phyloP scores from a whole-genome alignment of 2,113 vertebrate species.

The Larimichthys crocea region DNA sequence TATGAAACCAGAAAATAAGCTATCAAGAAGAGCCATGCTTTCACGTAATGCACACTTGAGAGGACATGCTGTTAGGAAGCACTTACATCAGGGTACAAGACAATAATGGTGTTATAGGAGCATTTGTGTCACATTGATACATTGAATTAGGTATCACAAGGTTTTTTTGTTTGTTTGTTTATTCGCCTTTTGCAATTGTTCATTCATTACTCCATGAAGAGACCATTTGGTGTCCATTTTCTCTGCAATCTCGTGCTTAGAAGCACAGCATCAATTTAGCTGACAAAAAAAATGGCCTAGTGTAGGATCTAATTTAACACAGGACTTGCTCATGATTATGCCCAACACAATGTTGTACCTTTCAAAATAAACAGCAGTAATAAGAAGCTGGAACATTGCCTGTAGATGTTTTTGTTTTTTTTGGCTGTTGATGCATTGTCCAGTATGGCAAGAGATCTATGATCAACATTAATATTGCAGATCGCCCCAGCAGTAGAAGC shows the following conservation, averaged over 20 bases:
- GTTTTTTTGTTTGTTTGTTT: constrained; percentile 60
- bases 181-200: constrained; percentile 47
- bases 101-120: constrained; percentile 46
- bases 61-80: constrained; percentile 41
- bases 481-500: background rate
- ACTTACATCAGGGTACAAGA: constrained; percentile 34
- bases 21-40: constrained; percentile 10
- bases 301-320: constrained; percentile 37
- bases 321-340: constrained; percentile 20
- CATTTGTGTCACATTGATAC: constrained; percentile 46
- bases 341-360: constrained; percentile 22
- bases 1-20: constrained; percentile 28
- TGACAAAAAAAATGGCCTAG: constrained; percentile 35
- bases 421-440: background rate
- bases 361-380: constrained; percentile 19
- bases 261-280: constrained; percentile 41
- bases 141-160: constrained; percentile 26
- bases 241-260: constrained; percentile 29
- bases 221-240: constrained; percentile 53
- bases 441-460: background rate
- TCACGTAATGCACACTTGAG: constrained; percentile 15
- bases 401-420: background rate
- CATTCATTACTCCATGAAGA: constrained; percentile 47
- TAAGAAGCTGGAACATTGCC: constrained; percentile 3
- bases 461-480: background rate